Evolutionary conservation across 2,797 vertebrate genomes (phyloP).

Genomic region (Crypturellus tataupa): DNA sequence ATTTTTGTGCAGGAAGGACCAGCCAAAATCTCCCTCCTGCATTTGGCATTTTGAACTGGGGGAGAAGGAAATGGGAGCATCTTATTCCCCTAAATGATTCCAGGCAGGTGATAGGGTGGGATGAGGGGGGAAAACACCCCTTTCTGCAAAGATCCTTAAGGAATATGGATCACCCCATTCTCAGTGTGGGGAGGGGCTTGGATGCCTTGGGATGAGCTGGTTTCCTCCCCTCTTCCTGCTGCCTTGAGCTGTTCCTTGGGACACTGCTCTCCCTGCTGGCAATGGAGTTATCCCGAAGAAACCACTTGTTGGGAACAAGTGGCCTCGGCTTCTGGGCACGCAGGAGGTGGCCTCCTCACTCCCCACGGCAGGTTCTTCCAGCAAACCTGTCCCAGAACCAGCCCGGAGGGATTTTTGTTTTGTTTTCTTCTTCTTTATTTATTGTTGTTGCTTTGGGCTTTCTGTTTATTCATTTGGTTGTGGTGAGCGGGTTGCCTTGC

Average conservation of each 20-base stretch:
- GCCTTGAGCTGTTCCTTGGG: neutral
- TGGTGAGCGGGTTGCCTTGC: neutral
- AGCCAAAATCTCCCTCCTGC: neutral
- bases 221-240: neutral
- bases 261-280: neutral
- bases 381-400: neutral
- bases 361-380: rapidly evolving
- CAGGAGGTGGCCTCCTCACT: no score
- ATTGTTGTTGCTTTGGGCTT: no score
- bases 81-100: neutral
- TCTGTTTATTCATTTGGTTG: no score
- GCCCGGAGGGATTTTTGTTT: neutral
- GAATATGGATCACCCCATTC: neutral
- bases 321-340: no score
- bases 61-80: neutral
- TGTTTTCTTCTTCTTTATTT: no score
- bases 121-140: no score
- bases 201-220: neutral
- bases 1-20: neutral
- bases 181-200: neutral
- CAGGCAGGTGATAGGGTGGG: neutral
- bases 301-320: no score
- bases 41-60: neutral
- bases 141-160: no score
- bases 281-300: no score